Base-by-base conservation (phyloP, 2,888 invertebrate species). In the Amphipoea oculea region DNA sequence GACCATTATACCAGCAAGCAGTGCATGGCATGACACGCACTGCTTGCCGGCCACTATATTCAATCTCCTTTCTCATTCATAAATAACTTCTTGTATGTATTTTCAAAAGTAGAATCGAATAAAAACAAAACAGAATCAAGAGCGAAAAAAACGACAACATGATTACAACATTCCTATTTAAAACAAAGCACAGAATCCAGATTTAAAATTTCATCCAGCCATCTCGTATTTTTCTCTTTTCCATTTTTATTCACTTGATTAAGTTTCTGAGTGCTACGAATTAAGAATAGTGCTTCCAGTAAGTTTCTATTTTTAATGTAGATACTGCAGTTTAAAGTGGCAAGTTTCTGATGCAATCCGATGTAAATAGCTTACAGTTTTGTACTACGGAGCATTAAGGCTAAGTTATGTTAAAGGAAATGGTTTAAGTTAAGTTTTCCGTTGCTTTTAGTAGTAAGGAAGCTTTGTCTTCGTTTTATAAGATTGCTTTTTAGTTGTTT, bases 351-450 rank as follows among this genome's bases (percentile, higher is more conserved):
- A 88, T 87, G 84, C 89, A 89, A 88, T 89, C 72, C 74, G 80
- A 91, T 91, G 89, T 89, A 90, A 90, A 90, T 90, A 90, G 89
- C 87, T 90, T 85, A 83, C 85, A 84, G 89, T 88, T 91, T 90
- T 86, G 81, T 88, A 67, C 71, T 73, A 72, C 45, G 57, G 51
- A 75, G 82, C 83, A 81, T 85, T 86, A 78, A 83, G 67, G 73
- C 76, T 20, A 78, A 83, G 82, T 88, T 83, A 84, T 80, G 69
- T 76, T 72, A 69, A 83, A 70, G 79, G 45, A 87, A 88, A 82
- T 84, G 77, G 78, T 84, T 83, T 88, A 78, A 77, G 78, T 74
- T 80, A 82, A 86, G 83, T 84, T 78, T 86, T 69, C 63, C 66
- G 73, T 71, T 79, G 73, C 80, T 88, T 82, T 86, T 73, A 83